These are phyloP conservation scores for Ennomos quercinarius DNA, from an alignment of 2,888 invertebrate species.

Conservation along the genomic window DNA sequence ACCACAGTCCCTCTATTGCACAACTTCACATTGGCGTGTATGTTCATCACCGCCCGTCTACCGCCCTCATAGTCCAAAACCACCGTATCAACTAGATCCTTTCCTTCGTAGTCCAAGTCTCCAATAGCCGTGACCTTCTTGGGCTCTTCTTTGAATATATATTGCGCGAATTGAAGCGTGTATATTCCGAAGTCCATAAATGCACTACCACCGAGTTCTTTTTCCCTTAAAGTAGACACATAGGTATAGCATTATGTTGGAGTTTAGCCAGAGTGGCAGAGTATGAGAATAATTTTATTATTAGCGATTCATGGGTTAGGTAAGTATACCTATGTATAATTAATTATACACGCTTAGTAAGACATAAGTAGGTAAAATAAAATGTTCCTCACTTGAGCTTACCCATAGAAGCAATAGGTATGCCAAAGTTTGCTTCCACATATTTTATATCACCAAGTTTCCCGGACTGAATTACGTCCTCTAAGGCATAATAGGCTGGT, in stretches of 20 bases:
- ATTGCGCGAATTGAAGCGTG: conserved; percentile 89
- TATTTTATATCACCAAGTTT: conserved; percentile 89
- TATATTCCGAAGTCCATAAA: conserved; percentile 93
- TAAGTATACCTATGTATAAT: too few relatives aligned
- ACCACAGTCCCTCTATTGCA: conserved; percentile 87
- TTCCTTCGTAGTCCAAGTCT: conserved; percentile 88
- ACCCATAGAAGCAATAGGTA: conserved; percentile 71
- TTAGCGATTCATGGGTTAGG: too few relatives aligned
- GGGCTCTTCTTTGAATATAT: conserved; percentile 90
- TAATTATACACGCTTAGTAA: too few relatives aligned
- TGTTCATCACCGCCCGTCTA: conserved; percentile 86
- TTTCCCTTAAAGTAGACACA: conserved; percentile 78
- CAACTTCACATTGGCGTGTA: conserved; percentile 75
- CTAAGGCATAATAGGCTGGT: conserved; percentile 90
- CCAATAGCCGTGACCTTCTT: conserved; percentile 88
- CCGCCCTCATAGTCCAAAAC: conserved; percentile 87
- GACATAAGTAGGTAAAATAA: too few relatives aligned
- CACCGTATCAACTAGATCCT: conserved; percentile 88
- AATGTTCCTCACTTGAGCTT: conserved; percentile 55
- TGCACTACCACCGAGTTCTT: conserved; percentile 91
- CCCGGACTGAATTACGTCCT: conserved; percentile 87
- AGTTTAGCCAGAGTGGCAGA: too few relatives aligned
- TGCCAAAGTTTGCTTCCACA: conserved; percentile 89
- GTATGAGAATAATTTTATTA: too few relatives aligned
- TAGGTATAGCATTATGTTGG: too few relatives aligned